Base-by-base conservation (phyloP, 2,888 invertebrate genomes). In the Mystacides longicornis region DNA sequence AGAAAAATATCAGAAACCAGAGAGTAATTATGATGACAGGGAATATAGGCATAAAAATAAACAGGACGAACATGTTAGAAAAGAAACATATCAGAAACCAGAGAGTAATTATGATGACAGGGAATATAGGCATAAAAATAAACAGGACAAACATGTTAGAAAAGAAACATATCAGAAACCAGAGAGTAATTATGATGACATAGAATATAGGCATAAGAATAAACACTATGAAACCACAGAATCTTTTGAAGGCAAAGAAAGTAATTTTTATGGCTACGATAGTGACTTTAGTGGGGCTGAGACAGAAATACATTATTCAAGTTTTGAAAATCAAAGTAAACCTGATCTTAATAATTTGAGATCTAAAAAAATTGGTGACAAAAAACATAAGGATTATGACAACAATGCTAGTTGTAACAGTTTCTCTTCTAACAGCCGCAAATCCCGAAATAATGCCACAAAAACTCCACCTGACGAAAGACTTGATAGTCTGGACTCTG, bases 261-360 rank as follows among this genome's bases (percentile, higher is more conserved):
- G 19, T 59, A 62, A 65, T 37, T 69, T 74, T 60, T 77, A 77
- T 62, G 75, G 77, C n/a, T 78, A 79, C 63, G 77, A 78, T 37
- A 77, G 77, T 59, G 76, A 77, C 55, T 70, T 72, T 31, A 79
- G 77, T 62, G 72, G 73, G 57, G 75, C 75, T 46, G 77, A 78
- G 67, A 77, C 76, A 2, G 78, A 77, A 49, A 76, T 79, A 50
- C 73, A 78, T 57, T 66, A 77, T 43, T 66, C 70, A 2, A 75
- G 69, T 61, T 68, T 72, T 62, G 74, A 75, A 45, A 64, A 65
- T 46, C 60, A 61, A 20, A 64, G 61, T 53, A 16, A 5, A 43
- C 43, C 11, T 5, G 7, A 5, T 14, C 16, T 16, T 16, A 31
- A 20, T 20, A 37, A 50, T 33, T 9, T 3, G 11, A 18, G 5